Evolutionary conservation across 2,113 vertebrate genomes (phyloP).

Genomic region (Alligator mississippiensis): DNA sequence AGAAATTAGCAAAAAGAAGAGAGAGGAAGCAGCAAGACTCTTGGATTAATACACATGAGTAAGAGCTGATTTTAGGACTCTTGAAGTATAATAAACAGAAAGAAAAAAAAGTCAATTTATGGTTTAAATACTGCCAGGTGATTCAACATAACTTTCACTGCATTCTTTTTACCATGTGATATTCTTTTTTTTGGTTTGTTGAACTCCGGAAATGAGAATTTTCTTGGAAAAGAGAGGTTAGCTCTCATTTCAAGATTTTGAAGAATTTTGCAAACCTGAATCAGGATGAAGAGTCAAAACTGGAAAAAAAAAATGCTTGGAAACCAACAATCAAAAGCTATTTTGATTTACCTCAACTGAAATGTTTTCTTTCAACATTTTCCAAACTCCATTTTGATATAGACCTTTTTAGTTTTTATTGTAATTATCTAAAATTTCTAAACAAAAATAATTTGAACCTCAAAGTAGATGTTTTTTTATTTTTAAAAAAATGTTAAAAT

Average conservation of each 20-base stretch:
- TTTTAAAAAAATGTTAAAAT: background rate
- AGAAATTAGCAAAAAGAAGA: constrained; percentile 12
- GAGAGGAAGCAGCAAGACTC: constrained; percentile 52
- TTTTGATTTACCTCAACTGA: background rate
- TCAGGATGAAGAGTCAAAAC: background rate
- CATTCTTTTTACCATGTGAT: constrained; percentile 63
- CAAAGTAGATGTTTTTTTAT: background rate
- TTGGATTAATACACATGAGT: constrained; percentile 18
- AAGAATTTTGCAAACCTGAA: background rate
- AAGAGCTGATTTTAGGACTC: constrained; percentile 66
- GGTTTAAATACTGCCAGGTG: constrained; percentile 71
- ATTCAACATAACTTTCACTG: constrained; percentile 68
- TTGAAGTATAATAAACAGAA: constrained; percentile 70
- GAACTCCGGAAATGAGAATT: constrained; percentile 72
- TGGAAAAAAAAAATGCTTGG: background rate
- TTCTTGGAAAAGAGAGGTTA: constrained; percentile 70
- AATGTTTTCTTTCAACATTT: background rate
- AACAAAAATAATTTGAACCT: background rate
- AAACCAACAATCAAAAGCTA: background rate
- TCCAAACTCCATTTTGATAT: background rate
- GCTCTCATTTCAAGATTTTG: constrained; percentile 16
- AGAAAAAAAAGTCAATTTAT: constrained; percentile 72
- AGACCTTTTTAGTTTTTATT: background rate
- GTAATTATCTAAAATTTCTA: background rate
- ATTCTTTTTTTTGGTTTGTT: constrained; percentile 59